Evolutionary conservation across 2,888 invertebrate genomes (phyloP), one percentile per base, ranked within the genome.

Genomic region (Hofmannophila pseudospretella): DNA sequence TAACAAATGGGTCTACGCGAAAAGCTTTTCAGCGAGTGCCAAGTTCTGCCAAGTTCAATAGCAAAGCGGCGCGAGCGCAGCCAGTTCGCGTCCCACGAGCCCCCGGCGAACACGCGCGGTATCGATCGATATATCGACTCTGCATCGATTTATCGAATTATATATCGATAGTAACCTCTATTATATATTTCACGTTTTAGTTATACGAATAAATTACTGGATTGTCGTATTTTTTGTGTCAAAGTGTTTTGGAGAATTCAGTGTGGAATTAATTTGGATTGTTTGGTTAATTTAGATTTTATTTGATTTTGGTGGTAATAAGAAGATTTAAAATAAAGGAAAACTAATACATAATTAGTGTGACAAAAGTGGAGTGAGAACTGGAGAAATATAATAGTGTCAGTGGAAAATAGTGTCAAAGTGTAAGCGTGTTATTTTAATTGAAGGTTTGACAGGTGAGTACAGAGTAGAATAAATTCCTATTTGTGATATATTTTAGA

Each of bases 31-130:
- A 72, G 64, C 58, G 53, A 58, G 60, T 63, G 66, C 65, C 23
- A 23, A 23, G n/a, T 23, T 20, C 23, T 73, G 78, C 75, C 80
- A 81, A 81, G 84, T 84, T 85, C 84, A 82, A 75, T 70, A 74
- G 64, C 70, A 63, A 62, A 54, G 48, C 44, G 53, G 59, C 48
- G 57, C 59, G 56, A 55, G 54, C 49, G 59, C 63, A 57, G 66
- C 64, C 82, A 84, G 84, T 84, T 65, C 57, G 51, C 60, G 63
- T 50, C 70, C 62, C 72, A 76, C 80, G 68, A 75, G 80, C 79
- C 68, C 51, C 61, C 62, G 54, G 76, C 66, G 44, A 74, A 68
- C 82, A 84, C 85, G 79, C 70, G 60, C 60, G 57, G 58, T 44
- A 47, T 44, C 51, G 54, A 53, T 52, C 51, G 47, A 55, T 54